Percentiles rank a stretch among this genome's conserved stretches.
phyloP scores from a whole-genome alignment of 2,888 invertebrate genomes.

The Hoplodrina ambigua region DNA sequence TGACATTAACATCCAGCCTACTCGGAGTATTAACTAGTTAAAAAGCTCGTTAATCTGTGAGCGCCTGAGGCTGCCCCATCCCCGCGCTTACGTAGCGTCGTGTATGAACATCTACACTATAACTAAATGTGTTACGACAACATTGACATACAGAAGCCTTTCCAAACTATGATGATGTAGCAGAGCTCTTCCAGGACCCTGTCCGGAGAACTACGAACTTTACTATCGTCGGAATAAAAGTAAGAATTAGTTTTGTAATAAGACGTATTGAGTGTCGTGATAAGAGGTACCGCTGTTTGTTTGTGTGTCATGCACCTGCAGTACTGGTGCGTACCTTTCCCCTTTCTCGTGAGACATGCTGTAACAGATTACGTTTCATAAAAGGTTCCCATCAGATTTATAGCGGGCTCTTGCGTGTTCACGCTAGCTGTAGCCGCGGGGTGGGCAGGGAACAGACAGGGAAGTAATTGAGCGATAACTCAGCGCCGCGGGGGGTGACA shows the following conservation, averaged over 20 bases:
- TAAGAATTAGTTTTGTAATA: too few relatives aligned
- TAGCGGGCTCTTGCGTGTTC: constrained; percentile 40
- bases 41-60: constrained; percentile 34
- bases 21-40: constrained; percentile 12
- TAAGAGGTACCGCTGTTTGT: too few relatives aligned
- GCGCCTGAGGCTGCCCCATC: constrained; percentile 7
- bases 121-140: constrained; percentile 2
- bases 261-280: too few relatives aligned
- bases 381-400: constrained; percentile 54
- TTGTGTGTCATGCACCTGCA: not conserved
- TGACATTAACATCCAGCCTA: too few relatives aligned
- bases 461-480: constrained; percentile 65
- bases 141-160: too few relatives aligned
- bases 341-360: not conserved
- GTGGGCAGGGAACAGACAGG: constrained; percentile 24
- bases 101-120: constrained; percentile 2
- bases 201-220: too few relatives aligned
- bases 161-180: too few relatives aligned
- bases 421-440: constrained; percentile 8
- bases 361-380: constrained; percentile 53
- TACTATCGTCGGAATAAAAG: too few relatives aligned
- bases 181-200: too few relatives aligned
- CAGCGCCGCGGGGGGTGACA: constrained; percentile 34
- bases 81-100: not conserved
- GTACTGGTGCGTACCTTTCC: constrained; percentile 2